phyloP scores from a whole-genome alignment of 1,140 invertebrate species.

The Wiebesia pumilae region DNA sequence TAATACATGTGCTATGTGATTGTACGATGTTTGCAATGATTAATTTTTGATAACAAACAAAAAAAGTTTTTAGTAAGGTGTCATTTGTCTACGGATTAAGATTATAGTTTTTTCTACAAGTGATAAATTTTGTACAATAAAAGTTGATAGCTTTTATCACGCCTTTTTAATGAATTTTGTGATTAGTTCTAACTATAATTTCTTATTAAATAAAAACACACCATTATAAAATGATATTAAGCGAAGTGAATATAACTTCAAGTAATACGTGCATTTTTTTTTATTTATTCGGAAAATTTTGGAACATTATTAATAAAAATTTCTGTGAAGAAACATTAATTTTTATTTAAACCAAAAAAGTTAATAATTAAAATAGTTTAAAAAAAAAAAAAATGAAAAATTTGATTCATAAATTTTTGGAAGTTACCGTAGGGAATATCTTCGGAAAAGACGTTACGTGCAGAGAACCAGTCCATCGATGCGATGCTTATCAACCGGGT shows the following conservation, averaged over 20 bases:
- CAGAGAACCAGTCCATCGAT: constrained; percentile 66
- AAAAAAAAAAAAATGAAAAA: constrained; percentile 59
- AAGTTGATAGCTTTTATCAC: constrained; percentile 58
- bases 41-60: constrained; percentile 39
- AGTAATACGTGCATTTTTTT: constrained; percentile 29
- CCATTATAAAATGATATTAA: not conserved
- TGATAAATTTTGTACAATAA: constrained; percentile 66
- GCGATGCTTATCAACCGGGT: constrained; percentile 70
- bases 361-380: too few relatives aligned
- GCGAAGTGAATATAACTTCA: constrained; percentile 36
- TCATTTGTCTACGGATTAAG: constrained; percentile 48
- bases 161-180: constrained; percentile 10
- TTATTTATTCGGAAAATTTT: constrained; percentile 17
- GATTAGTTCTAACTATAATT: constrained; percentile 15
- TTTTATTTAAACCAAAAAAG: too few relatives aligned
- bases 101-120: constrained; percentile 65
- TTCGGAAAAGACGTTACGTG: constrained; percentile 71
- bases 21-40: constrained; percentile 46
- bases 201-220: constrained; percentile 15
- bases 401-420: constrained; percentile 65
- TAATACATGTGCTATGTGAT: constrained; percentile 41
- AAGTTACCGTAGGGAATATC: constrained; percentile 65
- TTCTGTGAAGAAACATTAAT: too few relatives aligned
- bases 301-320: not conserved
- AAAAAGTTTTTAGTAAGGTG: constrained; percentile 42